Percentiles rank a stretch among this genome's conserved stretches.
Conservation (phyloP, 2,888 invertebrate species). For the Megastigmus dorsalis region DNA sequence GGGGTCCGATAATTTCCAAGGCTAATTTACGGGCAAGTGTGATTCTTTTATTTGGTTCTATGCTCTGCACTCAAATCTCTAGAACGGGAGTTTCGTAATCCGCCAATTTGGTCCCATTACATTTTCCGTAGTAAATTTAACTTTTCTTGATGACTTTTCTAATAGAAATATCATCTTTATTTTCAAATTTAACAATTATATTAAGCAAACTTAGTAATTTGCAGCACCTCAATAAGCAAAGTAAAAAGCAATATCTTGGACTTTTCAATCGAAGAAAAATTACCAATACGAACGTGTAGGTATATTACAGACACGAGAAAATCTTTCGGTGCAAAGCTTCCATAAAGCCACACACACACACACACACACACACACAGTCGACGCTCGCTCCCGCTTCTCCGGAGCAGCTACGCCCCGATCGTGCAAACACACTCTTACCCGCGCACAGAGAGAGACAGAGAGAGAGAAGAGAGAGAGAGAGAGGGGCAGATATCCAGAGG, state of each 20-base stretch:
- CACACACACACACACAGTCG: slow-evolving; percentile 7
- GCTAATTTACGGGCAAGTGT: slow-evolving; percentile 41
- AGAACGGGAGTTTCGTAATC: slow-evolving; percentile 40
- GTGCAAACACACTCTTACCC: slow-evolving; percentile 2
- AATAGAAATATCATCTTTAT: neutral
- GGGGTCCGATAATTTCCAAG: slow-evolving; percentile 38
- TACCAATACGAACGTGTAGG: too few species aligned
- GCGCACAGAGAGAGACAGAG: slow-evolving; percentile 1
- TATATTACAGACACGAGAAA: too few species aligned
- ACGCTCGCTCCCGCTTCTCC: slow-evolving; percentile 15
- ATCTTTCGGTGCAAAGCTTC: slow-evolving; percentile 11
- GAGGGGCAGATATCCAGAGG: slow-evolving; percentile 47
- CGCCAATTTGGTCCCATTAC: slow-evolving; percentile 41
- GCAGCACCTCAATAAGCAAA: too few species aligned
- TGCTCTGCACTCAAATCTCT: slow-evolving; percentile 22
- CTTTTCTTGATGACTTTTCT: slow-evolving; percentile 25
- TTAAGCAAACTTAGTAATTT: too few species aligned
- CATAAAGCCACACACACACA: slow-evolving; percentile 8
- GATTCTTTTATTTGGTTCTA: slow-evolving; percentile 31
- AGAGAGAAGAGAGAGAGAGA: slow-evolving; percentile 27
- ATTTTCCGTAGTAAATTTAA: slow-evolving; percentile 33
- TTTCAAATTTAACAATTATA: too few species aligned
- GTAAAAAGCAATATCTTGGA: too few species aligned
- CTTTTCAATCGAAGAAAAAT: too few species aligned
- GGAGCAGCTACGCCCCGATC: slow-evolving; percentile 43